These are phyloP conservation scores for Lampris incognitus DNA, from an alignment of 2,113 vertebrate species.

Conservation along the genomic window DNA sequence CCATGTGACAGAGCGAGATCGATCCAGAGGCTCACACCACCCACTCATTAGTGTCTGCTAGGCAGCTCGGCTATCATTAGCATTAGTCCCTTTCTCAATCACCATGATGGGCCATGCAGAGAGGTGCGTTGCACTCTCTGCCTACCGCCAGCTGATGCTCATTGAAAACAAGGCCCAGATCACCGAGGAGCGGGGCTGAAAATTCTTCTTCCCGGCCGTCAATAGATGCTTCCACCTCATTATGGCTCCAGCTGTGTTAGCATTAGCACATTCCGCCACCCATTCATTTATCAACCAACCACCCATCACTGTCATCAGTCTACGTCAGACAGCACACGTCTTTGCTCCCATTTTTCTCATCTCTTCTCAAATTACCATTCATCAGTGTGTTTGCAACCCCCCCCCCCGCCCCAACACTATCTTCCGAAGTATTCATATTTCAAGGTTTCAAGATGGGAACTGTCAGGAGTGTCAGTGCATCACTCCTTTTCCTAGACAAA, in stretches of 20 bases:
- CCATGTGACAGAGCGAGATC: conserved; percentile 2
- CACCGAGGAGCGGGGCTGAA: conserved; percentile 10
- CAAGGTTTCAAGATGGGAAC: background rate
- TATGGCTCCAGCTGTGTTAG: conserved; percentile 20
- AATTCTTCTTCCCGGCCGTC: conserved; percentile 45
- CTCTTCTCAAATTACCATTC: conserved; percentile 29
- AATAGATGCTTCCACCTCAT: conserved; percentile 47
- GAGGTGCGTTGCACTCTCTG: conserved; percentile 21
- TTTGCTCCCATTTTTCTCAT: conserved; percentile 18
- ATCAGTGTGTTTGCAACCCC: conserved; percentile 3
- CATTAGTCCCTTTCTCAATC: conserved; percentile 51
- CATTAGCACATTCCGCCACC: conserved; percentile 49
- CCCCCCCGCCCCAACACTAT: background rate
- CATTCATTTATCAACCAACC: conserved; percentile 46
- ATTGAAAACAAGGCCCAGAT: conserved; percentile 19
- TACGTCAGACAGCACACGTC: conserved; percentile 5
- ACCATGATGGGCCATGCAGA: conserved; percentile 35
- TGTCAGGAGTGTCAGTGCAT: background rate
- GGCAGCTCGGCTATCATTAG: conserved; percentile 48
- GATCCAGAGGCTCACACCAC: conserved; percentile 22
- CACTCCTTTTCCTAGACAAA: conserved; percentile 2
- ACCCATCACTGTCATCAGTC: conserved; percentile 37
- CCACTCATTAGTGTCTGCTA: conserved; percentile 42
- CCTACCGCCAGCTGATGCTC: conserved; percentile 23
- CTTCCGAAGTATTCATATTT: conserved; percentile 11